phyloP scores from a whole-genome alignment of 2,113 vertebrate genomes.

The Eurystomus gularis region DNA sequence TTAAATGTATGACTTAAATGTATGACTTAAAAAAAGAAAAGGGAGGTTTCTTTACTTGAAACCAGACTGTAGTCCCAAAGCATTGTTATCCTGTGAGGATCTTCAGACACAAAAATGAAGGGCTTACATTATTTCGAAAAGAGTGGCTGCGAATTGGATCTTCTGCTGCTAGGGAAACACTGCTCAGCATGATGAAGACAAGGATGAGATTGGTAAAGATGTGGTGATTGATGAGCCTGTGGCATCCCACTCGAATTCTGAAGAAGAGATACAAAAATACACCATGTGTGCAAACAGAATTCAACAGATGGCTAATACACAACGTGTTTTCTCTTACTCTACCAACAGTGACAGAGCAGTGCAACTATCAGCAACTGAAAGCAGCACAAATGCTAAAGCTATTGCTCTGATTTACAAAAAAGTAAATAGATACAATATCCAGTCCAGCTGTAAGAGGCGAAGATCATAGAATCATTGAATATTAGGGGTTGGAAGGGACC shows the following conservation, averaged over 20 bases:
- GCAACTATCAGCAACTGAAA: background rate
- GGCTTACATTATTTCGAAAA: conserved; percentile 94
- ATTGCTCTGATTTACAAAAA: background rate
- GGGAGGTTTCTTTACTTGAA: background rate
- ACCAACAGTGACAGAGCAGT: background rate
- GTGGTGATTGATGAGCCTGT: conserved; percentile 96
- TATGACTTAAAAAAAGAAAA: background rate
- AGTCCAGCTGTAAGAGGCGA: background rate
- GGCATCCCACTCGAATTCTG: conserved; percentile 94
- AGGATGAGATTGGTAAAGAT: conserved; percentile 99
- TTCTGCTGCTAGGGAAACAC: conserved; percentile 93
- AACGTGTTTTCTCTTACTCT: background rate
- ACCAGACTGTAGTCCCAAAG: background rate
- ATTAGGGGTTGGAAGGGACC: too few relatives aligned
- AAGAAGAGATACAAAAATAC: conserved; percentile 44
- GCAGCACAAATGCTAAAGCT: background rate
- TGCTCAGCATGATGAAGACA: conserved; percentile 99
- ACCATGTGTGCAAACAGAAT: background rate
- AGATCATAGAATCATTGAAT: too few relatives aligned
- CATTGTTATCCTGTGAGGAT: background rate
- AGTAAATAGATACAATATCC: background rate
- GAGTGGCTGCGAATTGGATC: conserved; percentile 96
- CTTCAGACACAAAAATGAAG: background rate
- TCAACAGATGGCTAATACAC: background rate
- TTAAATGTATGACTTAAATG: background rate